Percentiles rank a stretch among this genome's conserved stretches.
Evolutionary conservation across 2,113 vertebrate species (phyloP).

Genomic region (Burhinus bistriatus): DNA sequence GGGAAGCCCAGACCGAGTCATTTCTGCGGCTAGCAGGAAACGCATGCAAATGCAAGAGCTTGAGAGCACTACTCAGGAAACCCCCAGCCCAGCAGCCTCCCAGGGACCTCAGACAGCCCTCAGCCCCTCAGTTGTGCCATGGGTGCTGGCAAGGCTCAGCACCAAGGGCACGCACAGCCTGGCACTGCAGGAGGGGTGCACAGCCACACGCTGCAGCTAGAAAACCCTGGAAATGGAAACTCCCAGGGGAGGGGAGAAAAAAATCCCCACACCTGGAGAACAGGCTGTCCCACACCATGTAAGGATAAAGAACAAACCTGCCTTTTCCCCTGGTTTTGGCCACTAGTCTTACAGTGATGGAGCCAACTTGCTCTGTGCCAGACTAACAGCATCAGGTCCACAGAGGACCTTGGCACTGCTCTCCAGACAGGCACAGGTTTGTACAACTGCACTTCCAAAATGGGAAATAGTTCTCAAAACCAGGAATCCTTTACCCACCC

Average conservation of each 20-base stretch:
- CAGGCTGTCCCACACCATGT: background rate
- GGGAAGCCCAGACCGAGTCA: conserved; percentile 48
- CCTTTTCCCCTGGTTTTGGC: background rate
- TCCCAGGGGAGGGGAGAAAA: fast-evolving
- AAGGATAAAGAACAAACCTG: background rate
- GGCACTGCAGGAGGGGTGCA: background rate
- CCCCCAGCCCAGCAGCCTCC: background rate
- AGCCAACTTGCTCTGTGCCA: background rate
- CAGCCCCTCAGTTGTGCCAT: fast-evolving
- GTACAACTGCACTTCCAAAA: background rate
- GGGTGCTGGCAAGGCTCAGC: background rate
- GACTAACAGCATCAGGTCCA: background rate
- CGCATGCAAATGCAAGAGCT: background rate
- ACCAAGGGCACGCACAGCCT: background rate
- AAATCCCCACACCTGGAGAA: background rate
- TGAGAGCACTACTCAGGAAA: conserved; percentile 12
- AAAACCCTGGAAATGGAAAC: background rate
- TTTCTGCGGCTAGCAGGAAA: conserved; percentile 28
- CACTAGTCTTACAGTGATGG: background rate
- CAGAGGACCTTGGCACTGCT: background rate
- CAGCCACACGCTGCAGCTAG: background rate
- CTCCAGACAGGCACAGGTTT: background rate
- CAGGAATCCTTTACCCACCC: background rate
- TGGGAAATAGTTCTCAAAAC: background rate
- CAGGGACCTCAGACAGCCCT: background rate